A percentile compares a stretch with the other conserved stretches of the same genome.
These are phyloP conservation scores for Cryptophagus acutangulus DNA, from an alignment of 2,888 invertebrate species.

Conservation along the genomic window DNA sequence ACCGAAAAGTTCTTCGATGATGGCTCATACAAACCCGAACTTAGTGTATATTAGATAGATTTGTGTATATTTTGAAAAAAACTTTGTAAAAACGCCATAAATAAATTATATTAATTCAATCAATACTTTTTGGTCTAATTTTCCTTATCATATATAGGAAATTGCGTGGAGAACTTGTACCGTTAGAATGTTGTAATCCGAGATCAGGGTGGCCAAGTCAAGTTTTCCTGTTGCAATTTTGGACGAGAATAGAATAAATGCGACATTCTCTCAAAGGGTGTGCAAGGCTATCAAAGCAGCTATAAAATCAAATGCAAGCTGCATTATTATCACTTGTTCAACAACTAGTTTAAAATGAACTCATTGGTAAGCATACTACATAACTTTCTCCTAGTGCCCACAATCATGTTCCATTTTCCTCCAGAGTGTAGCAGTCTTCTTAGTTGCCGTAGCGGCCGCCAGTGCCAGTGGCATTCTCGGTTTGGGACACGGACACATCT, in stretches of 20 bases:
- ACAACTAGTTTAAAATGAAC: conserved; percentile 16
- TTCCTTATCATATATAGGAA: too few species aligned
- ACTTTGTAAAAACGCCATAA: conserved; percentile 1
- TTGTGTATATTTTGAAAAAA: conserved; percentile 2
- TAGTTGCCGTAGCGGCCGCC: conserved; percentile 15
- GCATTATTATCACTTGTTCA: not conserved
- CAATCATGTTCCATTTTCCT: not conserved
- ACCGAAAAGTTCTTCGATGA: conserved; percentile 36
- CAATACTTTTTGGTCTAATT: not conserved
- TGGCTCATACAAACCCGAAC: conserved; percentile 35
- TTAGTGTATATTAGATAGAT: not conserved
- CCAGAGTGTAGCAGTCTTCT: conserved; percentile 13
- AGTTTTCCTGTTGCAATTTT: too few species aligned
- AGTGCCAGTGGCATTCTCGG: conserved; percentile 11
- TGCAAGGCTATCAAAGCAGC: conserved; percentile 29
- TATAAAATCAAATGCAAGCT: conserved; percentile 30
- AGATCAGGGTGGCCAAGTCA: too few species aligned
- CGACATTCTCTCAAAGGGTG: too few species aligned
- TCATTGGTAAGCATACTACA: conserved; percentile 17
- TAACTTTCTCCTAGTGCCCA: not conserved
- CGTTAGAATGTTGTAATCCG: too few species aligned
- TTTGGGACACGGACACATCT: conserved; percentile 8
- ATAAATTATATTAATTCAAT: conserved; percentile 7
- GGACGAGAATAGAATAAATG: too few species aligned
- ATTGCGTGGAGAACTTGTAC: too few species aligned